Evolutionary conservation across 1,140 invertebrate genomes (phyloP), one percentile per base, ranked within the genome.

Genomic region (Drosophila pectinifera): DNA sequence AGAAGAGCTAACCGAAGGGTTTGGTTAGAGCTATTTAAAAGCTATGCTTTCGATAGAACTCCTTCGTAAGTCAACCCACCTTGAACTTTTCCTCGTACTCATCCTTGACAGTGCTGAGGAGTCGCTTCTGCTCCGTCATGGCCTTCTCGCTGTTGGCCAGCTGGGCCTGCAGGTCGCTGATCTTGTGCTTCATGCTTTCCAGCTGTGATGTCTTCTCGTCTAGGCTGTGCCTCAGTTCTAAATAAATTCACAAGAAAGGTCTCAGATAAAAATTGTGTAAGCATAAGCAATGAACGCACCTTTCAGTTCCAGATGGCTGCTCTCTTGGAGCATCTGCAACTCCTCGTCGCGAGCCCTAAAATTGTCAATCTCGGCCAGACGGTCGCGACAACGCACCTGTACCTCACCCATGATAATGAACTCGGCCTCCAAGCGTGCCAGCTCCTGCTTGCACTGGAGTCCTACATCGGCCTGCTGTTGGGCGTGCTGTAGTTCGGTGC

Each of bases 1-100:
- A 26, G 26, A 26, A 5, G 6, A 26, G 5, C 2, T 22, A 22
- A 22, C 22, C 1, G 22, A 22, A 22, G 22, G 4, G 22, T n/a
- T n/a, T n/a, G n/a, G n/a, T n/a, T n/a, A n/a, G n/a, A n/a, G n/a
- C n/a, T n/a, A n/a, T n/a, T n/a, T n/a, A n/a, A n/a, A n/a, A 22
- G 22, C 31, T 34, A 2, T 11, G 8, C 31, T 18, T 18, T 16
- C 18, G 3, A 8, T 8, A 7, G 5, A 39, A 5, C 16, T 16
- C 16, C 18, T 42, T 42, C 13, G 31, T 1, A 14, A 18, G 8
- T 16, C 5, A 8, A 34, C 68, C 48, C 72, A 94, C 93, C 90
- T 93, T 93, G 28, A 94, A 90, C 81, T 92, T 89, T 78, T 93
- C 93, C 45, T 93, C 85, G 59, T 93, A 94, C 82, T 94, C 94